A percentile compares a stretch with the other conserved stretches of the same genome.
Evolutionary conservation across 2,797 vertebrate species (phyloP).

Genomic region (Mionectes olivaceus): DNA sequence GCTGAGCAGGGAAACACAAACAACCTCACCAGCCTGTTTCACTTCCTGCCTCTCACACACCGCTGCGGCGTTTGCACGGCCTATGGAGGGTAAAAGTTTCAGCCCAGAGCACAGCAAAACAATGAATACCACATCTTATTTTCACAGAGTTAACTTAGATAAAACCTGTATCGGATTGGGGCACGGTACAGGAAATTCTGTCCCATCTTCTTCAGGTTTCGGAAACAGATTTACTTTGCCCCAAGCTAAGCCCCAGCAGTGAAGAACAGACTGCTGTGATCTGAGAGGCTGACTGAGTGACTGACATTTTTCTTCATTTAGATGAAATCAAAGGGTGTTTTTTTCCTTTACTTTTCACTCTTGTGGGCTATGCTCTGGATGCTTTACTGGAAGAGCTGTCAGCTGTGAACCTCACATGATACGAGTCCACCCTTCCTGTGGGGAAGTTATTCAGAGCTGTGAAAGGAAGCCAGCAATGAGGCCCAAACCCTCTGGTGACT

Average conservation of each 20-base stretch:
- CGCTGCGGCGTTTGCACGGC: rapidly evolving
- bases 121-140: not conserved
- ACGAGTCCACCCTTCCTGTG: conserved; percentile 62
- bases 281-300: not conserved
- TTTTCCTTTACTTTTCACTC: conserved; percentile 46
- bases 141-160: not conserved
- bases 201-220: not conserved
- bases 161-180: not conserved
- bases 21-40: conserved; percentile 34
- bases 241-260: not conserved
- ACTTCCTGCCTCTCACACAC: conserved; percentile 56
- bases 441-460: conserved; percentile 70
- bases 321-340: conserved; percentile 32
- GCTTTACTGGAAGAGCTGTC: conserved; percentile 66
- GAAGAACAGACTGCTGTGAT: not conserved
- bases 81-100: not conserved
- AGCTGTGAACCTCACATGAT: conserved; percentile 65
- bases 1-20: not conserved
- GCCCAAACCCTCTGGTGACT: conserved; percentile 57
- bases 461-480: conserved; percentile 67
- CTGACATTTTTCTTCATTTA: conserved; percentile 31
- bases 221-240: not conserved
- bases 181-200: not conserved
- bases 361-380: not conserved
- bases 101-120: not conserved